phyloP scores from a whole-genome alignment of 2,888 invertebrate genomes.

The Graphium colonna region DNA sequence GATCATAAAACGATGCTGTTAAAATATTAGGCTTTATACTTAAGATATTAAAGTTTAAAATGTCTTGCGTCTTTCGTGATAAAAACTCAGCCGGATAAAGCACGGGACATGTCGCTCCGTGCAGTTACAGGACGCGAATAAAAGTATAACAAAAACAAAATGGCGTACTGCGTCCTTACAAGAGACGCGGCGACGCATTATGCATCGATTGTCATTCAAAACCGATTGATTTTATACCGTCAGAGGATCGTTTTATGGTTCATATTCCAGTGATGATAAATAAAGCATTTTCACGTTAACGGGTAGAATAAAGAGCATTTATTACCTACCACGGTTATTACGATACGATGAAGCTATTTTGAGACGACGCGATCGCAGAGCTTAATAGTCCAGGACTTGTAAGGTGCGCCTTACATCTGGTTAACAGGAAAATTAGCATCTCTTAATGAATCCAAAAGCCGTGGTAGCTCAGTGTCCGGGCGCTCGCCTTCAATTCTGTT shows the following conservation, averaged over 20 bases:
- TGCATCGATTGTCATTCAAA: conserved; percentile 29
- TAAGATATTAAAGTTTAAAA: neutral
- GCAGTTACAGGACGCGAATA: conserved; percentile 48
- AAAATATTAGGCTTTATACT: neutral
- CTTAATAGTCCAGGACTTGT: conserved; percentile 35
- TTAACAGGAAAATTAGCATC: neutral
- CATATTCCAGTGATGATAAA: conserved; percentile 22
- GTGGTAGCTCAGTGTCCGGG: too few species aligned
- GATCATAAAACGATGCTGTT: neutral
- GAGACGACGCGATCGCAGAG: conserved; percentile 45
- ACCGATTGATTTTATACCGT: conserved; percentile 31
- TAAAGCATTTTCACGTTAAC: conserved; percentile 32
- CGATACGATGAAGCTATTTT: conserved; percentile 54
- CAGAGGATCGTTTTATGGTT: conserved; percentile 23
- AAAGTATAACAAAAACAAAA: conserved; percentile 43
- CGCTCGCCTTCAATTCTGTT: too few species aligned
- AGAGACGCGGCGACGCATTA: conserved; percentile 52
- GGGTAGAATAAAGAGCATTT: conserved; percentile 53
- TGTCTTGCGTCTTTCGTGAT: neutral
- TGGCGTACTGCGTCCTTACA: conserved; percentile 41
- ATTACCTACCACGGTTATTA: conserved; percentile 52
- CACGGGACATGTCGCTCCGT: conserved; percentile 53
- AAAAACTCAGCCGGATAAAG: conserved; percentile 45
- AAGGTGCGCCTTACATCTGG: conserved; percentile 25
- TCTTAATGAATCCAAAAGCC: too few species aligned